A percentile compares a stretch with the other conserved stretches of the same genome.
Evolutionary conservation across 2,113 vertebrate species (phyloP).

Genomic region (Trogon melanurus): DNA sequence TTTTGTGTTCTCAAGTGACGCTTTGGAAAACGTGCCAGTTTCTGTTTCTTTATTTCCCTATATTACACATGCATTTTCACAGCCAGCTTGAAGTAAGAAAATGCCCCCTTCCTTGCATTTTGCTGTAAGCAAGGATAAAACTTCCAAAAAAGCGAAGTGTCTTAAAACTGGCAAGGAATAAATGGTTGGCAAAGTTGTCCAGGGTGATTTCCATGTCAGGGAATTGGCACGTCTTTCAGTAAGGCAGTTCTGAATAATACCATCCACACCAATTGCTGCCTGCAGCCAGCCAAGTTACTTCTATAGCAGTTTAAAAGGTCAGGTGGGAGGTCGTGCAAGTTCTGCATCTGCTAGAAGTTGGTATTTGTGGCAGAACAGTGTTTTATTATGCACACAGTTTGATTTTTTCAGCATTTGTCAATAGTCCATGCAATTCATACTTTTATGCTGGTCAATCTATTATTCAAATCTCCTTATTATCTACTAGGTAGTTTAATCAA

Average conservation of each 20-base stretch:
- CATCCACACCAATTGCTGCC: not conserved
- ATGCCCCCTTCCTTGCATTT: not conserved
- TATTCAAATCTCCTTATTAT: not conserved
- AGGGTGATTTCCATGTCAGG: constrained; percentile 2
- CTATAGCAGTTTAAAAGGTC: not conserved
- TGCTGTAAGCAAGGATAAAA: not conserved
- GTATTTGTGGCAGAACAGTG: not conserved
- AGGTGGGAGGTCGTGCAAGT: not conserved
- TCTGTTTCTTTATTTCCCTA: not conserved
- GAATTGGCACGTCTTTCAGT: constrained; percentile 25
- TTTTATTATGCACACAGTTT: not conserved
- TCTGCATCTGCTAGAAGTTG: not conserved
- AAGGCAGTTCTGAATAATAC: not conserved
- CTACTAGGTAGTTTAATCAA: not conserved
- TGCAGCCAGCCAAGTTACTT: not conserved
- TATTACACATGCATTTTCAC: not conserved
- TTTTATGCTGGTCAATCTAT: not conserved
- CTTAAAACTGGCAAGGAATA: constrained; percentile 35
- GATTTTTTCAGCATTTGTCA: not conserved
- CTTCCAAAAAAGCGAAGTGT: constrained; percentile 14
- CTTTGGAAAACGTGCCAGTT: not conserved
- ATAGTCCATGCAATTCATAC: not conserved
- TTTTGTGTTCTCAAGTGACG: not conserved
- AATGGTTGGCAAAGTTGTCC: constrained; percentile 30
- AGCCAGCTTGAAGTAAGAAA: constrained; percentile 15